Evolutionary conservation across 2,888 invertebrate genomes (phyloP).

Genomic region (Parnassius apollo): DNA sequence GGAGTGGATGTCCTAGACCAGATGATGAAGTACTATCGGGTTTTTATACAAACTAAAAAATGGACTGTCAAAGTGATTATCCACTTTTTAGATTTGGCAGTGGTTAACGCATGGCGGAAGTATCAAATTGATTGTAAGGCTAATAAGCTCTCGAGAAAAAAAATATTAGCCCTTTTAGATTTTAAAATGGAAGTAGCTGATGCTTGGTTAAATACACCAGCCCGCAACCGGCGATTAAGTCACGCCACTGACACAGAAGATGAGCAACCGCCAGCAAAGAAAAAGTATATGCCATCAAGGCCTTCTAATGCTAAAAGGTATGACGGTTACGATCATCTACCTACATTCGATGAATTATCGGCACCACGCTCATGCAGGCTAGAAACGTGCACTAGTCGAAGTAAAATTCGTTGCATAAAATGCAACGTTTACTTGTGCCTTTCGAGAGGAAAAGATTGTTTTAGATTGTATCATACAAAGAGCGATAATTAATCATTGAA

Average conservation of each 20-base stretch:
- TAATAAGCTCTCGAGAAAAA: constrained; percentile 10
- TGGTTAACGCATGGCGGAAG: not conserved
- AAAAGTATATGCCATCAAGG: constrained; percentile 1
- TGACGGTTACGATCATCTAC: constrained; percentile 39
- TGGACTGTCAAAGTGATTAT: constrained; percentile 16
- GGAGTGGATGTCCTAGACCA: no score
- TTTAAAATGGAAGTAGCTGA: constrained; percentile 17
- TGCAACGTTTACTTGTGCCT: no score
- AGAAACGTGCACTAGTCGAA: constrained; percentile 21
- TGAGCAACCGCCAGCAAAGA: not conserved
- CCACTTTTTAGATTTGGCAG: not conserved
- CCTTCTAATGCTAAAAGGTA: constrained; percentile 35
- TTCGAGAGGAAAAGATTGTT: no score
- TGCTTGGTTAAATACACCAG: constrained; percentile 4
- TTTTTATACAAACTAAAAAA: constrained; percentile 2
- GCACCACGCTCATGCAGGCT: constrained; percentile 35
- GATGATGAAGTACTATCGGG: not conserved
- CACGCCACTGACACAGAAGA: not conserved
- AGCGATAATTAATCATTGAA: no score
- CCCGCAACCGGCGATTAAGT: no score
- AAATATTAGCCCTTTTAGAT: constrained; percentile 8
- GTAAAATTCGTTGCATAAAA: no score
- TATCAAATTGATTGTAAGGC: constrained; percentile 21
- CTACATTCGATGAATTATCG: constrained; percentile 34
- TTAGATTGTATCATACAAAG: no score